Percentiles rank a stretch among this genome's conserved stretches.
Conservation (phyloP, 2,888 invertebrate species). For the Cecidostiba fungosa region DNA sequence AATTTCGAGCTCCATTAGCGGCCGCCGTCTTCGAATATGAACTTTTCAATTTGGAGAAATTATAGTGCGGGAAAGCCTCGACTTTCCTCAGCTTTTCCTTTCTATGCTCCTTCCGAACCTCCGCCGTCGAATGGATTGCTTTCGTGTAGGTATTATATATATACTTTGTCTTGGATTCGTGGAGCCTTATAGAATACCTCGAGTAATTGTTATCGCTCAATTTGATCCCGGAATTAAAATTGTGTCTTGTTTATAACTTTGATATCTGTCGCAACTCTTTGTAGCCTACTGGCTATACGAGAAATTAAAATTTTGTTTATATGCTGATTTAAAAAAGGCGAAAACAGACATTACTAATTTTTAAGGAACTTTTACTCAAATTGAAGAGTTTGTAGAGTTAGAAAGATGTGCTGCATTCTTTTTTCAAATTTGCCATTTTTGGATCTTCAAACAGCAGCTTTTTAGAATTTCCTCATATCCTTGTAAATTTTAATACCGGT, state of each 20-base stretch:
- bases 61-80: background rate
- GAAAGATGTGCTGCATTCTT: background rate
- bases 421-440: background rate
- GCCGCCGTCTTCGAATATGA: constrained; percentile 30
- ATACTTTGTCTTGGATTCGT: background rate
- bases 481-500: background rate
- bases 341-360: too few relatives aligned
- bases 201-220: background rate
- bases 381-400: too few relatives aligned
- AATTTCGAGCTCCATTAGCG: constrained; percentile 45
- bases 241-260: background rate
- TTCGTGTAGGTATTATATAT: background rate
- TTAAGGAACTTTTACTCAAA: too few relatives aligned
- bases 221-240: background rate
- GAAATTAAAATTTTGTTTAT: too few relatives aligned
- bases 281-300: too few relatives aligned
- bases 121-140: background rate
- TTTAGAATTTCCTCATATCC: background rate
- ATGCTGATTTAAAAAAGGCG: too few relatives aligned
- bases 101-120: background rate
- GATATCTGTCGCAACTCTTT: too few relatives aligned
- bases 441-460: background rate
- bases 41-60: constrained; percentile 46
- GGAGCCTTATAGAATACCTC: background rate
- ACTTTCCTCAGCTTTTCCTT: constrained; percentile 1